Evolutionary conservation across 2,888 invertebrate genomes (phyloP).

Genomic region (Sturmia bella): DNA sequence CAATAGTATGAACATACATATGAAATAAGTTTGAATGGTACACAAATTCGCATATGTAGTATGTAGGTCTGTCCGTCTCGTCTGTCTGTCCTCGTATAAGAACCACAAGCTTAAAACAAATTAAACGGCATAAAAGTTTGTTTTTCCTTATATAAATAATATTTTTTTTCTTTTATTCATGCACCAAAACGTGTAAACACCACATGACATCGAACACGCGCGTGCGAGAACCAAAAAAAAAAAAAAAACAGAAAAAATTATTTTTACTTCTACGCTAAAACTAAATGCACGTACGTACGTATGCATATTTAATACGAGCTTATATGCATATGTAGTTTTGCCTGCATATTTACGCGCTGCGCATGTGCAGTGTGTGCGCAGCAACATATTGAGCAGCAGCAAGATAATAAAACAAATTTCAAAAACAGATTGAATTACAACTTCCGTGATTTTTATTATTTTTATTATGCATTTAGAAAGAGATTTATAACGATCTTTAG

Average conservation of each 20-base stretch:
- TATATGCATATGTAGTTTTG: slow-evolving; percentile 32
- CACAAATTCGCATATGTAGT: no score
- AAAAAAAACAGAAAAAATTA: slow-evolving; percentile 8
- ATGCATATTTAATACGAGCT: slow-evolving; percentile 63
- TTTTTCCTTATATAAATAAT: slow-evolving; percentile 17
- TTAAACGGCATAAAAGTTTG: slow-evolving; percentile 60
- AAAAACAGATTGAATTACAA: slow-evolving; percentile 60
- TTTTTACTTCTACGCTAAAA: slow-evolving; percentile 6
- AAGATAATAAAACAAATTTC: slow-evolving; percentile 3
- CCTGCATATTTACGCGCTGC: slow-evolving; percentile 25
- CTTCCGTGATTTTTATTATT: slow-evolving; percentile 69
- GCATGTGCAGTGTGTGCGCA: slow-evolving; percentile 4
- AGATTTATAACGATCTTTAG: slow-evolving; percentile 40
- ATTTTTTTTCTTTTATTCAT: slow-evolving; percentile 33
- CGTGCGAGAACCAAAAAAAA: slow-evolving; percentile 59
- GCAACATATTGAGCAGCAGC: neutral
- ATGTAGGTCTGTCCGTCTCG: neutral
- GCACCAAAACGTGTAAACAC: slow-evolving; percentile 68
- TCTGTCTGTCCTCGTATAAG: slow-evolving; percentile 21
- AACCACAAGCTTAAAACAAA: slow-evolving; percentile 63
- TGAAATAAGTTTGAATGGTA: neutral
- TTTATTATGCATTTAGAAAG: slow-evolving; percentile 43
- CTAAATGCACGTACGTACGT: slow-evolving; percentile 16
- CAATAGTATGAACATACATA: neutral
- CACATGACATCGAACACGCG: slow-evolving; percentile 70